Evolutionary conservation across 2,888 invertebrate genomes (phyloP), one percentile per base, ranked within the genome.

Genomic region (Charanyca ferruginea): DNA sequence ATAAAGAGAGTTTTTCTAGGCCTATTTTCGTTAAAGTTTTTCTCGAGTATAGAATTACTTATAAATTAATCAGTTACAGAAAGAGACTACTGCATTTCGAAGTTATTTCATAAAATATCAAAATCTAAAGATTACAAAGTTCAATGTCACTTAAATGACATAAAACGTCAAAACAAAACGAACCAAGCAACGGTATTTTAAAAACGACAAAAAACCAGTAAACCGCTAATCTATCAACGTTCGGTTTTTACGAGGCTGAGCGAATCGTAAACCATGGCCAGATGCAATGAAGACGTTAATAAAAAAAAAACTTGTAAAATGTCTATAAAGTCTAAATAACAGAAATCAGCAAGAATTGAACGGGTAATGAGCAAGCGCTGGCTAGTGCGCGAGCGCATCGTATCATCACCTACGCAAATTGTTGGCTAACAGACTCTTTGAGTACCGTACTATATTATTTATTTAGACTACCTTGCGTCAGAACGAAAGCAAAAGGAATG

Each of bases 241-340:
- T 70, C 42, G 49, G 65, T 66, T 83, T 83, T 83, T 81, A 85
- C 68, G 81, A 69, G 59, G 67, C 57, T 64, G 52, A 62, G 53
- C 72, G 61, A 75, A 66, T 67, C 81, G 81, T 84, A 84, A 84
- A 86, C 76, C 62, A 73, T 55, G 59, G 68, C 73, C 87, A 85
- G 85, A 86, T 83, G 85, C 73, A 79, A 84, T 81, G 79, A 83
- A 86, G 81, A 85, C 80, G 81, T 81, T 78, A 83, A 81, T 77
- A 71, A 74, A 77, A 73, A n/a, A 59, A 84, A 81, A 81, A 60
- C 66, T 65, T 59, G 66, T 72, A 73, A 76, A 74, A 70, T 64
- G 65, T 68, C 69, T 70, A 73, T 77, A 74, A 73, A 71, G 53
- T 65, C 52, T 23, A 73, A 73, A 75, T 68, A 71, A 78, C 73